Percentiles rank a stretch among this genome's conserved stretches.
Evolutionary conservation across 64 coral and sea anemone genomes (phyloP).

Genomic region (Montipora sp.): DNA sequence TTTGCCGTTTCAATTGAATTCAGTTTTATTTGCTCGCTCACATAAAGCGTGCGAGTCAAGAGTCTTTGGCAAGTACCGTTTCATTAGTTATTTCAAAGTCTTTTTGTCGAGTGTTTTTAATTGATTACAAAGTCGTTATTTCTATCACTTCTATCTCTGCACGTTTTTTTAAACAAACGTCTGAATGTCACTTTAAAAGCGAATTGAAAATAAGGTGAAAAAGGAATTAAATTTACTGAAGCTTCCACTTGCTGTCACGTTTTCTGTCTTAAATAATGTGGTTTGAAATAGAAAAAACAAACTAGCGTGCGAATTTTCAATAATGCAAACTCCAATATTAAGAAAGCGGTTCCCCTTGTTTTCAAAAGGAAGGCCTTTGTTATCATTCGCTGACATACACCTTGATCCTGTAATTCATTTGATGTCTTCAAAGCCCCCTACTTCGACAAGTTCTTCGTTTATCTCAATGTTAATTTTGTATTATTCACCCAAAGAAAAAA

Average conservation of each 20-base stretch:
- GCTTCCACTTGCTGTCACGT: background rate
- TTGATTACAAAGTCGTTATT: conserved; percentile 39
- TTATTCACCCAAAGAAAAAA: background rate
- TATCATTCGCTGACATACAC: conserved; percentile 34
- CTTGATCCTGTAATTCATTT: conserved; percentile 21
- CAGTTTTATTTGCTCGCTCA: conserved; percentile 13
- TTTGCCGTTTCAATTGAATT: conserved; percentile 31
- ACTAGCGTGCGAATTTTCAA: conserved; percentile 12
- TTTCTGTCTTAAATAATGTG: background rate
- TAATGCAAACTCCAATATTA: background rate
- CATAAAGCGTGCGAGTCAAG: background rate
- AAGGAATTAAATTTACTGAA: background rate
- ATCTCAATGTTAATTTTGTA: background rate
- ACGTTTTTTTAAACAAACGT: conserved; percentile 2
- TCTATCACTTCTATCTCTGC: conserved; percentile 2
- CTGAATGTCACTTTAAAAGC: conserved; percentile 30
- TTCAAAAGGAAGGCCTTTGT: conserved; percentile 47
- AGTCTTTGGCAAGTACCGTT: background rate
- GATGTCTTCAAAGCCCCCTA: conserved; percentile 21
- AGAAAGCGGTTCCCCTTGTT: conserved; percentile 3
- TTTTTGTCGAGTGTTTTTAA: conserved; percentile 7
- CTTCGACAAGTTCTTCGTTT: background rate
- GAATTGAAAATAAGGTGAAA: conserved; percentile 25
- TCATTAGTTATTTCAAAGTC: background rate
- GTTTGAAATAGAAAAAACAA: background rate